Evolutionary conservation across 1,140 invertebrate species (phyloP).

Genomic region (Mylabris phalerata): DNA sequence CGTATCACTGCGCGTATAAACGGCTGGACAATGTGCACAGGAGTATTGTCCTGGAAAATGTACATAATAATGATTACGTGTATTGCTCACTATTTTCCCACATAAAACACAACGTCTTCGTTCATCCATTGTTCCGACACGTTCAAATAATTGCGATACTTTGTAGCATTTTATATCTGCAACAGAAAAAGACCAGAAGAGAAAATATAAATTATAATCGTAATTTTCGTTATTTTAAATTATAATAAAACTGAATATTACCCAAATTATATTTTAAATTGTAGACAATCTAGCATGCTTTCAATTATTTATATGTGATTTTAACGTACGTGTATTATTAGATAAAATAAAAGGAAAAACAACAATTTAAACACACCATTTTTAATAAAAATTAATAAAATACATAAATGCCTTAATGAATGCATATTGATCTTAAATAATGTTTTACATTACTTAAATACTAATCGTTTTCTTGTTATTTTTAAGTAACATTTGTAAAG

Average conservation of each 20-base stretch:
- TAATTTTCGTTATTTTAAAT: not conserved
- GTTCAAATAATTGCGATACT: conserved; percentile 60
- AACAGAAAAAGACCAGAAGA: conserved; percentile 46
- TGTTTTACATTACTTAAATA: conserved; percentile 15
- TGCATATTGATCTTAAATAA: conserved; percentile 23
- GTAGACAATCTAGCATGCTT: not conserved
- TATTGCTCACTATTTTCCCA: conserved; percentile 61
- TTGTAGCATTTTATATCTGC: conserved; percentile 59
- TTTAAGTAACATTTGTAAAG: conserved; percentile 13
- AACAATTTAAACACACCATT: conserved; percentile 37
- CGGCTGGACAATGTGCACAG: conserved; percentile 55
- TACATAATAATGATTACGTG: conserved; percentile 61
- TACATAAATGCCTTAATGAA: conserved; percentile 39
- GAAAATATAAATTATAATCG: not conserved
- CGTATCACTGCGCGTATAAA: conserved; percentile 59
- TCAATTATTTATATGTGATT: not conserved
- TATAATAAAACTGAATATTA: not conserved
- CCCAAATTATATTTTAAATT: not conserved
- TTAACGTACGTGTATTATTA: not conserved
- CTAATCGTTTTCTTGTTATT: conserved; percentile 19
- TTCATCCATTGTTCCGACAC: conserved; percentile 55
- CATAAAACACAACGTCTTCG: conserved; percentile 56
- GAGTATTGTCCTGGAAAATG: conserved; percentile 59
- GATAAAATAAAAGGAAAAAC: not conserved
- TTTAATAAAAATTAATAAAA: conserved; percentile 41